Percentiles rank a stretch among this genome's conserved stretches.
Conservation (phyloP, 2,113 vertebrate species). For the Sporophila hypoxantha region DNA sequence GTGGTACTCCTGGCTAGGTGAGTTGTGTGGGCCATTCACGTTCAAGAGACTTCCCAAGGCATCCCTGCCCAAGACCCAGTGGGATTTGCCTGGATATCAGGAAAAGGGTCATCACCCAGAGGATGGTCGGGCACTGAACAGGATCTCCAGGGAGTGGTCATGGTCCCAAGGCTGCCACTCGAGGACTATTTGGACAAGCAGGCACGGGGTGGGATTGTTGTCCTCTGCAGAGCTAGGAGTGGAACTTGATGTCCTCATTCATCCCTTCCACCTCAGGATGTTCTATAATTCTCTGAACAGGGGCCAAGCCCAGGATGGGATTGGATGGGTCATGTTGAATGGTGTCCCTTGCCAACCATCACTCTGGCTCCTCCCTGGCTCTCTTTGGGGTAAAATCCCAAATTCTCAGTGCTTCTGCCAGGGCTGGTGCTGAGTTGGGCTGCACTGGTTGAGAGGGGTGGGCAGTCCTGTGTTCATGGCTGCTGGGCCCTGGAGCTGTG, state of each 20-base stretch:
- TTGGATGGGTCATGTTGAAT: too few species aligned
- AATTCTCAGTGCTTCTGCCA: not conserved
- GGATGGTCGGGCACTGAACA: not conserved
- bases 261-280: not conserved
- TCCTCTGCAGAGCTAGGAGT: not conserved
- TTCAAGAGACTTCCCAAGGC: not conserved
- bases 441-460: not conserved
- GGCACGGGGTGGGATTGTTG: not conserved
- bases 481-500: rapidly evolving
- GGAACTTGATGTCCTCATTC: not conserved
- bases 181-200: not conserved
- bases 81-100: not conserved
- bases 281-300: not conserved
- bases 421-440: not conserved
- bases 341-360: not conserved
- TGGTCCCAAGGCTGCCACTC: not conserved
- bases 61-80: not conserved
- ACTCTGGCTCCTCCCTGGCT: not conserved
- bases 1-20: not conserved
- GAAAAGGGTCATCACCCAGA: not conserved
- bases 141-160: not conserved
- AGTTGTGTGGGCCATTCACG: not conserved
- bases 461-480: not conserved
- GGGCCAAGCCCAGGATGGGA: not conserved
- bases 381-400: not conserved